Conservation (phyloP, 2,113 vertebrate species). For the Speoplatyrhinus poulsoni region DNA sequence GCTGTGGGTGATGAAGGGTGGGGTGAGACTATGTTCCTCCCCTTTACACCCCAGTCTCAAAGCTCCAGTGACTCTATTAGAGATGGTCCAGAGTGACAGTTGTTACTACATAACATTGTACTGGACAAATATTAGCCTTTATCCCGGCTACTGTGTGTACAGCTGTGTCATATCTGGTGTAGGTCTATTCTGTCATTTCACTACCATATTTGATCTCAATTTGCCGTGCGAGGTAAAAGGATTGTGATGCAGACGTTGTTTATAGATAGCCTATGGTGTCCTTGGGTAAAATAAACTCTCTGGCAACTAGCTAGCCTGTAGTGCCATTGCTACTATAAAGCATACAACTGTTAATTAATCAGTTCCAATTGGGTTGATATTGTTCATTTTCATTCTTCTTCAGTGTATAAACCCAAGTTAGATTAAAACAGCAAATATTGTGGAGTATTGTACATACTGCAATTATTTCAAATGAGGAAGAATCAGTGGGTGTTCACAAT, state of each 20-base stretch:
- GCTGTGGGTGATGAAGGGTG: slow-evolving; percentile 78
- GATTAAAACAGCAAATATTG: no score
- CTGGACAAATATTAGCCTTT: not conserved
- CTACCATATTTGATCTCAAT: no score
- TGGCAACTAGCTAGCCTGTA: not conserved
- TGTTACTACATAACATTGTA: not conserved
- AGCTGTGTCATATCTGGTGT: not conserved
- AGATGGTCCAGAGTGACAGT: not conserved
- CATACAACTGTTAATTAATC: no score
- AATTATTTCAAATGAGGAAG: no score
- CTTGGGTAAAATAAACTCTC: not conserved
- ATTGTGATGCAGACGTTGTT: no score
- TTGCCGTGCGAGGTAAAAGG: no score
- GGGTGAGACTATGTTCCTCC: slow-evolving; percentile 74
- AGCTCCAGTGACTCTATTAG: slow-evolving; percentile 60
- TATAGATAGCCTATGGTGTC: not conserved
- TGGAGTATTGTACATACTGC: no score
- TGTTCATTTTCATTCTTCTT: no score
- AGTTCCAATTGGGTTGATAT: no score
- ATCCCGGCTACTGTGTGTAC: not conserved
- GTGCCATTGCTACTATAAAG: no score
- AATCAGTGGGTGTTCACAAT: not conserved
- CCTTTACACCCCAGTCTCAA: slow-evolving; percentile 82
- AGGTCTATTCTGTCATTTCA: not conserved
- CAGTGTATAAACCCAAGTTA: no score